Evolutionary conservation across 2,888 invertebrate genomes (phyloP), one percentile per base, ranked within the genome.

Genomic region (Cosmorhoe ocellata): DNA sequence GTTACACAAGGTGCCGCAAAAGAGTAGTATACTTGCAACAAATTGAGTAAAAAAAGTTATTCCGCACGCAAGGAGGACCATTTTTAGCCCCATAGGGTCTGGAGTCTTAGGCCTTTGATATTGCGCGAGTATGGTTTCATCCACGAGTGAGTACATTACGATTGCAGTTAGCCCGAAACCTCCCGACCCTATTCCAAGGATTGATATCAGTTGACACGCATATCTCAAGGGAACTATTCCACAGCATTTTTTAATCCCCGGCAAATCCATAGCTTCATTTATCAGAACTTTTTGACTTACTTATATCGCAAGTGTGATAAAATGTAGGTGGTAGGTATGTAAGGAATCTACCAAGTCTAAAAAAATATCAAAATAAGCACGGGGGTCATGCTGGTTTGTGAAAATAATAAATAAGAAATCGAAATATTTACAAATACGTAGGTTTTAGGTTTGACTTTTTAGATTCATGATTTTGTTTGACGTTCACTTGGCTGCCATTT

Each of bases 131-230:
- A 63, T 18, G 14, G 58, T 62, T 1, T 73, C 60, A 60, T 81
- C 78, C 2, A 74, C 59, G 0, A 79, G 38, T 0, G 69, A 72
- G 41, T 68, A 81, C 0, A 79, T 11, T 5, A 78, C 26, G 0
- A 81, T 58, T 5, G 59, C 66, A 0, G 66, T 11, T n/a, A 82
- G 9, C 0, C 71, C 74, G 0, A 54, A 1, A 0, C 61, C 65
- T 0, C 81, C 81, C 0, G 50, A 42, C 0, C 26, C 59, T 7
- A 81, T 13, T 3, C 75, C 82, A 24, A 68, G 53, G 10, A 79
- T 0, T 1, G 77, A 58, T 51, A 82, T 80, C 1, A 81, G 43
- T 52, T 57, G 71, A 22, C 71, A 66, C 1, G 61, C 81, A 38
- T 70, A 53, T 37, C 56, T 69, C 2, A 66, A 64, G 2, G 75